These are phyloP conservation scores for Edolisoma coerulescens DNA, from an alignment of 2,113 vertebrate genomes.

Conservation along the genomic window DNA sequence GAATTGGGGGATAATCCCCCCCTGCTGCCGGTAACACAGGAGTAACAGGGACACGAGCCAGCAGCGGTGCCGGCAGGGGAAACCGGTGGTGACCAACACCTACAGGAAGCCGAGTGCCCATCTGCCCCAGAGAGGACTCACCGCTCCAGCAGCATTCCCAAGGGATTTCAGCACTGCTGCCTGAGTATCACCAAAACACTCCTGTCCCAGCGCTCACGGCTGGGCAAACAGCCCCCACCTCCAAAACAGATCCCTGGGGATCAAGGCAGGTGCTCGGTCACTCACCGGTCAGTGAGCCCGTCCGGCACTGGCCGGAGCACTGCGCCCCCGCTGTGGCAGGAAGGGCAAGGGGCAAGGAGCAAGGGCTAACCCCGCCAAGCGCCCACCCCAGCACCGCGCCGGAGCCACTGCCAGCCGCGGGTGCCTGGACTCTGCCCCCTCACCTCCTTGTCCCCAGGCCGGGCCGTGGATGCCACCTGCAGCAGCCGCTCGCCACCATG, in stretches of 20 bases:
- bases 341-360: not conserved
- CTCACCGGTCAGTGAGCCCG: fast-evolving
- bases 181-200: not conserved
- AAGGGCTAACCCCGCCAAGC: not conserved
- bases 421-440: not conserved
- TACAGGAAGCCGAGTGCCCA: fast-evolving
- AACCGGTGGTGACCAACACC: not conserved
- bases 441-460: fast-evolving
- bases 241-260: not conserved
- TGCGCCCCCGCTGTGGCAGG: fast-evolving
- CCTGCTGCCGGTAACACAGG: not conserved
- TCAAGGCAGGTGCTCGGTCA: fast-evolving
- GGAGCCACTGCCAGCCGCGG: fast-evolving
- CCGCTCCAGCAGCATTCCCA: not conserved
- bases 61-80: fast-evolving
- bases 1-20: not conserved
- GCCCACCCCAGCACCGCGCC: fast-evolving
- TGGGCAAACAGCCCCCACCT: not conserved
- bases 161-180: not conserved
- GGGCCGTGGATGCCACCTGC: not conserved
- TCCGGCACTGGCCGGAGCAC: fast-evolving
- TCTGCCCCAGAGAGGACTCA: not conserved
- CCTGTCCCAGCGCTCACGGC: fast-evolving
- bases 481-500: fast-evolving
- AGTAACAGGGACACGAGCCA: fast-evolving